Percentiles rank a stretch among this genome's conserved stretches.
Evolutionary conservation across 2,113 vertebrate species (phyloP).

Genomic region (Cyanoramphus novaezelandiae): DNA sequence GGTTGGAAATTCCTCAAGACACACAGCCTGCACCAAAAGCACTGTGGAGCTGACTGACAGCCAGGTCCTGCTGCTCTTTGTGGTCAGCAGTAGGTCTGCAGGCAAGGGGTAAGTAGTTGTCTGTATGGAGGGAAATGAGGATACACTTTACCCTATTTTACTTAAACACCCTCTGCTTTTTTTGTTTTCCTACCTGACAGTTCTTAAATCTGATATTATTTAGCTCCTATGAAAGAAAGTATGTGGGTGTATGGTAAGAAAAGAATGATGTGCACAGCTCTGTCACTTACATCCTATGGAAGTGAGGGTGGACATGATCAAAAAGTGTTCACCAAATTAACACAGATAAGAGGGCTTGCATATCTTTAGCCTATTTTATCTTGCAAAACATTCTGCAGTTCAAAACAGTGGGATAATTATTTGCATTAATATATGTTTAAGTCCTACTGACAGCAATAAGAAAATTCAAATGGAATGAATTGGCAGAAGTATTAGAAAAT

Average conservation of each 20-base stretch:
- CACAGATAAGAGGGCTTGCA: constrained; percentile 43
- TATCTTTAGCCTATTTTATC: constrained; percentile 63
- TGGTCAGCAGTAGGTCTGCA: background rate
- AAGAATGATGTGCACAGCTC: constrained; percentile 63
- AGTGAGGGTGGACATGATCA: constrained; percentile 69
- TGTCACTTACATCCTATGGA: constrained; percentile 71
- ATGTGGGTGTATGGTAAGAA: constrained; percentile 67
- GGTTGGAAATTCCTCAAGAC: background rate
- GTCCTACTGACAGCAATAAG: constrained; percentile 29
- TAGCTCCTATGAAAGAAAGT: constrained; percentile 62
- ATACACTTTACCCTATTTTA: constrained; percentile 1
- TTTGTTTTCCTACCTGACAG: constrained; percentile 53
- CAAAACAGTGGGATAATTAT: constrained; percentile 36
- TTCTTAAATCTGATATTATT: constrained; percentile 63
- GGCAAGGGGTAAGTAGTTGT: background rate
- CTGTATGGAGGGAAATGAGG: background rate
- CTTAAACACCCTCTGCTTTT: constrained; percentile 1
- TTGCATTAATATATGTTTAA: constrained; percentile 58
- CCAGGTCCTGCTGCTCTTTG: background rate
- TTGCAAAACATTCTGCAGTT: constrained; percentile 6
- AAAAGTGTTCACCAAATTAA: constrained; percentile 53
- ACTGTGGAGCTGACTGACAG: background rate
- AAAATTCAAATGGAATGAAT: constrained; percentile 33
- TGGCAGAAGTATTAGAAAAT: constrained; percentile 36
- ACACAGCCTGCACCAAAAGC: background rate